Base-by-base conservation (phyloP, 2,888 invertebrate genomes). In the Sphinx pinastri region DNA sequence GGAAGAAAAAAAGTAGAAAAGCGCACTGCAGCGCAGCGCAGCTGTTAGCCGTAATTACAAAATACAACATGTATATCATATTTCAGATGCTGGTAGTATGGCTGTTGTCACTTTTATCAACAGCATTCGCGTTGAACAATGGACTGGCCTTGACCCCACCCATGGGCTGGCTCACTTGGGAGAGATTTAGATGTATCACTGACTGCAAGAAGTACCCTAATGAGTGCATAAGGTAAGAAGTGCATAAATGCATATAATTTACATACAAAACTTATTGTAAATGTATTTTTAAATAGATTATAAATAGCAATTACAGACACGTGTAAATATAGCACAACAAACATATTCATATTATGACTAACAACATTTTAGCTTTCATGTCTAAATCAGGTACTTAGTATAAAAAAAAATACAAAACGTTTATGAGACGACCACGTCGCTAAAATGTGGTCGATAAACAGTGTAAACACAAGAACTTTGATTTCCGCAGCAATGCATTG, bases 81-180 rank as follows among this genome's bases (percentile, higher is more conserved):
- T 31, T 71, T 12, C 70, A 84, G 82, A 82, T 86, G 79, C 57
- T 79, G 45, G 52, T 54, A 2, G 14, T 77, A 11, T n/a, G 87
- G 6, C 13, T 88, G 5, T 63, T 80, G 7, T 74, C 72, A 13
- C 68, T 83, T 8, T 52, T 85, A 14, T 73, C 84, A 2, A 72
- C 80, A 3, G 74, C 72, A 13, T 63, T 77, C 47, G 84, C 88
- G 0, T 81, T 96, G 70, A 94, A 96, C 75, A 96, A 96, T 84
- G 96, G 96, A 0, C 83, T 96, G 63, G 96, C 95, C 0, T 80
- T 92, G 70, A 96, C 96, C 2, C 96, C 96, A 0, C 96, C 96
- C 0, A 96, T 96, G 96, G 96, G 96, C 52, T 96, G 96, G 96
- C 90, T 96, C 76, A 95, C 96, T 0, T 96, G 96, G 96, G 95